Evolutionary conservation across 2,888 invertebrate genomes (phyloP).

Genomic region (Microplitis deprimator): DNA sequence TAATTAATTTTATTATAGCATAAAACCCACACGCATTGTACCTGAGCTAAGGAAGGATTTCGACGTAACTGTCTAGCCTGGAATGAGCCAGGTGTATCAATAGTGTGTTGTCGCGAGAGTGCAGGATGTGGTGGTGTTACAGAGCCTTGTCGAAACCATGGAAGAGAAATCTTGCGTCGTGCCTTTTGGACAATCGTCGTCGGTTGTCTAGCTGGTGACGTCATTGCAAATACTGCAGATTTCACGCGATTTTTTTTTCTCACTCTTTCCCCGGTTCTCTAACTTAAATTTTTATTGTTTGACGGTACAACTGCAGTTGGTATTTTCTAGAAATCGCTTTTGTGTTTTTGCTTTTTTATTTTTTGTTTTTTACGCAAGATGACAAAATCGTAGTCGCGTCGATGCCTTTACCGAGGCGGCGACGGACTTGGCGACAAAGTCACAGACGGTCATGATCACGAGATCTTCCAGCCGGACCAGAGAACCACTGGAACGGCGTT

Average conservation of each 20-base stretch:
- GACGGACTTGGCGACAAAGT: constrained; percentile 23
- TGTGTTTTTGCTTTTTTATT: not conserved
- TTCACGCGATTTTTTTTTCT: constrained; percentile 55
- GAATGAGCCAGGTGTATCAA: constrained; percentile 90
- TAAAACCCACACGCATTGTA: constrained; percentile 57
- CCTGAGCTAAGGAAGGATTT: constrained; percentile 78
- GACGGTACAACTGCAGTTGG: constrained; percentile 12
- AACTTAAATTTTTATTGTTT: constrained; percentile 1
- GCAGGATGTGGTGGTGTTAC: constrained; percentile 81
- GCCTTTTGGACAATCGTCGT: constrained; percentile 76
- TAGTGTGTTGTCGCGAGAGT: constrained; percentile 89
- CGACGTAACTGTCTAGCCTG: constrained; percentile 82
- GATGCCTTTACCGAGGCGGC: constrained; percentile 32
- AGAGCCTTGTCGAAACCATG: constrained; percentile 90
- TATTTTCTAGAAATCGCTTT: not conserved
- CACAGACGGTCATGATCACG: constrained; percentile 26
- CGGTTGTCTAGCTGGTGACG: constrained; percentile 67
- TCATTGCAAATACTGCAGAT: constrained; percentile 68
- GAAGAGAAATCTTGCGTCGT: constrained; percentile 88
- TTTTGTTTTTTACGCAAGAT: constrained; percentile 24
- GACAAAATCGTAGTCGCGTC: constrained; percentile 17
- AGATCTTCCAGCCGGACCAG: constrained; percentile 69
- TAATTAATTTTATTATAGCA: not conserved
- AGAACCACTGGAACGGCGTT: constrained; percentile 60
- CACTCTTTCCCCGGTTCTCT: constrained; percentile 39